Conservation (phyloP, 2,113 vertebrate species). For the Acanthisitta chloris region DNA sequence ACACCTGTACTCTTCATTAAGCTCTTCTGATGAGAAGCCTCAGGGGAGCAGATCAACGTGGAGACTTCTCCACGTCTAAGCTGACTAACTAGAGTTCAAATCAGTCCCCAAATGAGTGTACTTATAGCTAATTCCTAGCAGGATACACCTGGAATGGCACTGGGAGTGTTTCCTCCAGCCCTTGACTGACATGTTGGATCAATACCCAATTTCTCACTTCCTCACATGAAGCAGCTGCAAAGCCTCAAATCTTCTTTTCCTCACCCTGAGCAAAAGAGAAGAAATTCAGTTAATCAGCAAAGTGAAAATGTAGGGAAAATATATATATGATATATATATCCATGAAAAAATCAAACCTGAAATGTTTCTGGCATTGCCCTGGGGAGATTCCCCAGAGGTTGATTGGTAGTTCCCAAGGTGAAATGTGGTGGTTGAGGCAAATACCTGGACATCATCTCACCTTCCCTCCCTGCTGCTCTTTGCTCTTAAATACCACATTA, state of each 20-base stretch:
- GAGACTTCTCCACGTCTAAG: conserved; percentile 34
- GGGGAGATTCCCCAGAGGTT: neutral
- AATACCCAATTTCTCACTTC: neutral
- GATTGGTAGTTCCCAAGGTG: neutral
- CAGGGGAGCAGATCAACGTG: neutral
- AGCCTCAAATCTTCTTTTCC: neutral
- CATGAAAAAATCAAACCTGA: no score
- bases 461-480: neutral
- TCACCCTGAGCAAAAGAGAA: neutral
- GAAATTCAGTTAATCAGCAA: neutral
- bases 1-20: conserved; percentile 61
- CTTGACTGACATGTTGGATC: neutral
- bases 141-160: neutral
- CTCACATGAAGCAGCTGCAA: neutral
- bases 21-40: conserved; percentile 47
- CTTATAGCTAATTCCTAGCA: conserved; percentile 6
- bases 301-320: neutral
- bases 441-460: neutral
- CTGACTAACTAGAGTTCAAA: conserved; percentile 50
- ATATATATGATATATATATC: accelerated
- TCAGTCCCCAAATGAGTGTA: conserved; percentile 51
- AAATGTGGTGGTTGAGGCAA: neutral
- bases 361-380: neutral
- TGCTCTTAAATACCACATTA: neutral
- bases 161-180: neutral